A percentile compares a stretch with the other conserved stretches of the same genome.
phyloP scores from a whole-genome alignment of 2,113 vertebrate genomes.

The Nothobranchius kuhntae region DNA sequence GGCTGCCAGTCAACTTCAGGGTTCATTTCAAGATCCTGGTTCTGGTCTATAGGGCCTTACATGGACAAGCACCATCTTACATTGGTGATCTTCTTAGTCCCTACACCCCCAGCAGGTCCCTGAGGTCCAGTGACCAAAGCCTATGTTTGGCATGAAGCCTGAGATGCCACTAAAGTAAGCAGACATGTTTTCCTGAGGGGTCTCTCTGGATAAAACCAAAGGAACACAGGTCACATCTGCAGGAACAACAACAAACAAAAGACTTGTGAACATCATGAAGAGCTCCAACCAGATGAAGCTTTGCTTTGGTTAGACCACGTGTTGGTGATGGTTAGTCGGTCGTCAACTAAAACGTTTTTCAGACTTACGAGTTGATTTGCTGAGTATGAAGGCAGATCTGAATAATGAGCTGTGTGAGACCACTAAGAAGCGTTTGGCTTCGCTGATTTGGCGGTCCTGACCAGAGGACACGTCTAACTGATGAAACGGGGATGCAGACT shows the following conservation, averaged over 20 bases:
- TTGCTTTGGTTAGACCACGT: neutral
- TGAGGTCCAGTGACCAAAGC: too few relatives aligned
- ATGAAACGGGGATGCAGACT: slow-evolving; percentile 48
- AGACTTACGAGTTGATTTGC: neutral
- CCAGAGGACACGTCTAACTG: slow-evolving; percentile 44
- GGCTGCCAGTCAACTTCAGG: too few relatives aligned
- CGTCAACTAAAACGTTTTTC: slow-evolving; percentile 16
- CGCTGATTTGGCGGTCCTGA: slow-evolving; percentile 25
- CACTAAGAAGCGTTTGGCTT: slow-evolving; percentile 5
- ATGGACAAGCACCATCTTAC: too few relatives aligned
- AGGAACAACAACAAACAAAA: neutral
- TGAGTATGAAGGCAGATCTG: neutral
- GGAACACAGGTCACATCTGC: neutral
- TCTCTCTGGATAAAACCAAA: neutral
- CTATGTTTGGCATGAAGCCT: too few relatives aligned
- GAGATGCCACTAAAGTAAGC: neutral
- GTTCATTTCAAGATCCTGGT: too few relatives aligned
- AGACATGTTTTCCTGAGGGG: neutral
- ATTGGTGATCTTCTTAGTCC: too few relatives aligned
- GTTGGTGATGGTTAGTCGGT: neutral
- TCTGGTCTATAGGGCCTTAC: too few relatives aligned
- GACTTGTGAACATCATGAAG: neutral
- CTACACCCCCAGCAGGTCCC: too few relatives aligned
- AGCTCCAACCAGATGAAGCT: neutral
- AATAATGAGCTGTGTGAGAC: slow-evolving; percentile 20